phyloP scores from a whole-genome alignment of 2,113 vertebrate species.

The Monopterus albus region DNA sequence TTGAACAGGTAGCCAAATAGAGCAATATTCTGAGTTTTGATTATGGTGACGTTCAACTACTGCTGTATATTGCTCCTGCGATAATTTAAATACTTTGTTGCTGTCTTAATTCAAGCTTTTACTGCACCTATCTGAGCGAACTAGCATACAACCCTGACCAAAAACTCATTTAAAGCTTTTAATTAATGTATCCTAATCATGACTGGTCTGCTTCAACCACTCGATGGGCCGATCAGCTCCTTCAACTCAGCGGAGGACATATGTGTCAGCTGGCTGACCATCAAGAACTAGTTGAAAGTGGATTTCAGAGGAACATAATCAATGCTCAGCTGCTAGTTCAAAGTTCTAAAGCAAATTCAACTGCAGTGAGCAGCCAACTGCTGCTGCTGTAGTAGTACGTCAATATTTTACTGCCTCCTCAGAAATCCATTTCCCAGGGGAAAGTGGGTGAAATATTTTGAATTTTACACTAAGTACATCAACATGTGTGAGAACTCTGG shows the following conservation, averaged over 20 bases:
- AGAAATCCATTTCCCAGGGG: slow-evolving; percentile 63
- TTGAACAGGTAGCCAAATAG: not conserved
- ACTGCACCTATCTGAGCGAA: too few species aligned
- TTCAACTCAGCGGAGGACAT: slow-evolving; percentile 54
- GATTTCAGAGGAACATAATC: slow-evolving; percentile 74
- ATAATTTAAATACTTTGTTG: too few species aligned
- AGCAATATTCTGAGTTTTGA: not conserved
- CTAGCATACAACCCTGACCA: not conserved
- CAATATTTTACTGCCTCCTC: slow-evolving; percentile 36
- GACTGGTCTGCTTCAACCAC: slow-evolving; percentile 32
- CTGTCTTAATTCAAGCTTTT: too few species aligned
- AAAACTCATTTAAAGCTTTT: not conserved
- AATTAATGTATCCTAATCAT: not conserved
- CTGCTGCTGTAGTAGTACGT: slow-evolving; percentile 35
- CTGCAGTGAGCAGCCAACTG: slow-evolving; percentile 44
- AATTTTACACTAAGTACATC: slow-evolving; percentile 70
- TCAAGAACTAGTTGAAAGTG: slow-evolving; percentile 74
- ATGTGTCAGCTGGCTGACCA: slow-evolving; percentile 72
- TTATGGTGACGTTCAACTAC: too few species aligned
- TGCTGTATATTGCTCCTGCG: too few species aligned
- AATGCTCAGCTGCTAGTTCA: slow-evolving; percentile 75
- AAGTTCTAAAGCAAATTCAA: slow-evolving; percentile 77
- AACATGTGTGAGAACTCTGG: slow-evolving; percentile 66
- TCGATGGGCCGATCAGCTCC: slow-evolving; percentile 50
- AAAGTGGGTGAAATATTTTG: slow-evolving; percentile 70